phyloP scores from a whole-genome alignment of 2,797 vertebrate genomes.

The Falco cherrug region DNA sequence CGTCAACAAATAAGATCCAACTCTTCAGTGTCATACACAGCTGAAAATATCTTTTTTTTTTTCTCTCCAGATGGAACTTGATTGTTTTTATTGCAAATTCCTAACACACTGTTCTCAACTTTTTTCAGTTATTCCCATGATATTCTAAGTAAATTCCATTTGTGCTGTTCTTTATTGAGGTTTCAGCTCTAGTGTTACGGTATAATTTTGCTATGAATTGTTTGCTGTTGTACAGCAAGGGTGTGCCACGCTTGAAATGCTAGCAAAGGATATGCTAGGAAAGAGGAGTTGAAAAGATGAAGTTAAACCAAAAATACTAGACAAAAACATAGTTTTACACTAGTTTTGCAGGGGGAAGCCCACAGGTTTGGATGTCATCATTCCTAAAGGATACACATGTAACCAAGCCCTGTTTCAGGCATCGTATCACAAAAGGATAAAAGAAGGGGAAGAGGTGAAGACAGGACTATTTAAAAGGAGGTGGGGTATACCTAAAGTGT shows the following conservation, averaged over 20 bases:
- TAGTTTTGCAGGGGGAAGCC: neutral
- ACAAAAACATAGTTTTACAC: neutral
- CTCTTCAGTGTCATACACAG: neutral
- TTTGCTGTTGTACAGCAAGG: neutral
- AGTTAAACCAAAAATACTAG: neutral
- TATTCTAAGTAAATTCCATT: constrained; percentile 28
- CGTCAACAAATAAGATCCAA: neutral
- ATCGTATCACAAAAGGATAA: neutral
- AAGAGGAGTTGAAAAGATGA: neutral
- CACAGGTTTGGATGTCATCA: neutral
- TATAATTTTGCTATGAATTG: neutral
- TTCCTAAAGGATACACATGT: neutral
- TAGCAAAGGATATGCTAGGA: neutral
- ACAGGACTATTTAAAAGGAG: neutral
- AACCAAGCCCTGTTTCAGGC: neutral
- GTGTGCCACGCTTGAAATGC: neutral
- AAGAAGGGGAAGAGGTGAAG: neutral
- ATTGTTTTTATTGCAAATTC: constrained; percentile 50
- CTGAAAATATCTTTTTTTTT: constrained; percentile 36
- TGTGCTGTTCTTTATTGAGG: neutral
- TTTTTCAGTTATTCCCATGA: constrained; percentile 46
- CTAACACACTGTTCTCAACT: constrained; percentile 35
- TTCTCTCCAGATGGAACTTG: constrained; percentile 16
- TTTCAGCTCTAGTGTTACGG: neutral
- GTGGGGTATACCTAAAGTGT: neutral